These are phyloP conservation scores for Drosophila yooni DNA, from an alignment of 2,888 invertebrate genomes.

Conservation along the genomic window DNA sequence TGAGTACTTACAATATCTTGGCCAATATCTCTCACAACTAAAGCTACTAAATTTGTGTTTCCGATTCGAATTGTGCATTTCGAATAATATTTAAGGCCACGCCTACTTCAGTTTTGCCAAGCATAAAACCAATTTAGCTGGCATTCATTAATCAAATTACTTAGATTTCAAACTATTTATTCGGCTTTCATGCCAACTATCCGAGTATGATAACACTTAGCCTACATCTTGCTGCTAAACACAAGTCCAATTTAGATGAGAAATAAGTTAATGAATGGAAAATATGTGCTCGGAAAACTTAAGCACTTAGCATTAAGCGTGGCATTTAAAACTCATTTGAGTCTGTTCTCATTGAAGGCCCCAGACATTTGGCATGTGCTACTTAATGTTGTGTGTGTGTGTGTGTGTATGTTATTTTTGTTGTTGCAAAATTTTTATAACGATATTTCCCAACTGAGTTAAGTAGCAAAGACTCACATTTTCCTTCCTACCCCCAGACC, in stretches of 20 bases:
- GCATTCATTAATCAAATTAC: background rate
- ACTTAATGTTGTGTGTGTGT: conserved; percentile 24
- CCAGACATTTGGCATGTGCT: conserved; percentile 48
- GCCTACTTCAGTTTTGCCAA: background rate
- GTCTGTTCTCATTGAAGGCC: conserved; percentile 14
- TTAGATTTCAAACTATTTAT: background rate
- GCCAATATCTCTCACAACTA: background rate
- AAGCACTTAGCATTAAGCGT: conserved; percentile 7
- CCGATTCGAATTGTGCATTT: background rate
- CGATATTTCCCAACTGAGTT: conserved; percentile 74
- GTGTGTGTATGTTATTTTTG: background rate
- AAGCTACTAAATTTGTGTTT: background rate
- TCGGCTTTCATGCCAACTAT: background rate
- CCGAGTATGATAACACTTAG: conserved; percentile 1
- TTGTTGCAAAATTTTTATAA: conserved; percentile 58
- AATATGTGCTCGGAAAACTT: conserved; percentile 5
- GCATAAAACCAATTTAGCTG: background rate
- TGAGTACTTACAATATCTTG: background rate
- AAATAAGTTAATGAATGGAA: conserved; percentile 10
- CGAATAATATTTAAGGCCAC: background rate
- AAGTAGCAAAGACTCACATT: conserved; percentile 66
- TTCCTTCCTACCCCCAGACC: background rate
- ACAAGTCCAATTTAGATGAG: conserved; percentile 13
- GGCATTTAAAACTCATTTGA: conserved; percentile 51
- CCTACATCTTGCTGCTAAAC: background rate